Evolutionary conservation across 1,140 invertebrate genomes (phyloP).

Genomic region (Drosophila gunungcola): DNA sequence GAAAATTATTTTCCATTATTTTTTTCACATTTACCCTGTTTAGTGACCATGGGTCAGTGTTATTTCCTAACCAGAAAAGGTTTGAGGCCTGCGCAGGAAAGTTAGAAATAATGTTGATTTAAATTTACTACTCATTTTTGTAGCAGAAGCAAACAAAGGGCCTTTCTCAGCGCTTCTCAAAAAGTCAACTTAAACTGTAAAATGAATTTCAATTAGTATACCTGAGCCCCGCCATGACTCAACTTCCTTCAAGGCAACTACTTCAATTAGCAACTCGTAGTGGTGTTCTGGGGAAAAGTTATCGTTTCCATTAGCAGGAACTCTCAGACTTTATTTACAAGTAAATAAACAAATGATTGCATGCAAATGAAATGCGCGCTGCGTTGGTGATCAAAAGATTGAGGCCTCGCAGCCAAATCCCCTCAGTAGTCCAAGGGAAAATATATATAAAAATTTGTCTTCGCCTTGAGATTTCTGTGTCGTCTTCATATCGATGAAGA

Average conservation of each 20-base stretch:
- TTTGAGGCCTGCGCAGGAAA: conserved; percentile 34
- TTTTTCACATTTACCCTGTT: conserved; percentile 7
- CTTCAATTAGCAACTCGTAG: conserved; percentile 42
- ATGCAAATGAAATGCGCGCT: conserved; percentile 63
- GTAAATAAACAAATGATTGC: conserved; percentile 67
- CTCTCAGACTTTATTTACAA: conserved; percentile 35
- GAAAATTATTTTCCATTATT: conserved; percentile 72
- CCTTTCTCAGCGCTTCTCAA: not conserved
- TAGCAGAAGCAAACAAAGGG: not conserved
- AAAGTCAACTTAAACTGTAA: not conserved
- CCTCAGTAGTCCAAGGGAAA: not conserved
- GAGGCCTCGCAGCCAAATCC: conserved; percentile 25
- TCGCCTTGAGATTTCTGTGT: conserved; percentile 49
- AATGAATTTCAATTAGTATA: conserved; percentile 4
- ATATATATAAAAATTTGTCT: conserved; percentile 36
- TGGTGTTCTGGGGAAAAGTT: conserved; percentile 18
- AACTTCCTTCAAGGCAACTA: conserved; percentile 27
- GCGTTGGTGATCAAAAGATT: conserved; percentile 43
- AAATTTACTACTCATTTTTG: conserved; percentile 39
- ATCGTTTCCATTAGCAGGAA: conserved; percentile 51
- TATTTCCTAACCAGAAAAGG: conserved; percentile 14
- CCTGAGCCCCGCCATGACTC: conserved; percentile 20
- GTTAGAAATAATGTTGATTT: conserved; percentile 51
- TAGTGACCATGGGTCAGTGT: conserved; percentile 29
- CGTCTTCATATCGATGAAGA: conserved; percentile 65